Evolutionary conservation across 2,797 vertebrate genomes (phyloP).

Genomic region (Meriones psammophilus): DNA sequence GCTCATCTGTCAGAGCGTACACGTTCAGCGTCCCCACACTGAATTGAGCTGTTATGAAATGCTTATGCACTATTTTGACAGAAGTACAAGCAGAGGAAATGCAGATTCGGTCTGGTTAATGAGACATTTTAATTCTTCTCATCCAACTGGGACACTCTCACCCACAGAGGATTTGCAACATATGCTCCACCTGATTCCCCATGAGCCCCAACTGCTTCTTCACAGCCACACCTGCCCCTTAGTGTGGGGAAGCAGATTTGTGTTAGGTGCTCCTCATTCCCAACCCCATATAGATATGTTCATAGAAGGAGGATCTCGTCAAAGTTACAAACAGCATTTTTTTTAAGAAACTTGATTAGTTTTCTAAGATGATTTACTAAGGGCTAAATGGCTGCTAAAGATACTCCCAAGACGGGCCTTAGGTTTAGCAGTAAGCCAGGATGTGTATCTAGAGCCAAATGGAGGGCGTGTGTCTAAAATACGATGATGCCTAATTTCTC

Average conservation of each 20-base stretch:
- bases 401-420: background rate
- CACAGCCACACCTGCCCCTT: background rate
- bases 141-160: slow-evolving; percentile 45
- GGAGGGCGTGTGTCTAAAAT: background rate
- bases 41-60: slow-evolving; percentile 19
- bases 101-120: background rate
- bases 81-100: background rate
- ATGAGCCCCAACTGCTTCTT: background rate
- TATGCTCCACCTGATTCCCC: background rate
- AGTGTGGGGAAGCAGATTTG: background rate
- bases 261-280: background rate
- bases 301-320: background rate
- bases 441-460: slow-evolving; percentile 10
- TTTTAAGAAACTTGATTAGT: slow-evolving; percentile 24
- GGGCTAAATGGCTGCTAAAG: background rate
- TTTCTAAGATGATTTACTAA: slow-evolving; percentile 19
- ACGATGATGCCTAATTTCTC: background rate
- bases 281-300: background rate
- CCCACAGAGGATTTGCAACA: slow-evolving; percentile 5
- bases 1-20: background rate
- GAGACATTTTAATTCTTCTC: slow-evolving; percentile 37
- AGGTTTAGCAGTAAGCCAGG: background rate
- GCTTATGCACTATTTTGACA: background rate
- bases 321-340: background rate
- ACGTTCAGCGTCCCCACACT: background rate